These are phyloP conservation scores for Cerastis rubricosa DNA, from an alignment of 2,888 invertebrate species.

Conservation along the genomic window DNA sequence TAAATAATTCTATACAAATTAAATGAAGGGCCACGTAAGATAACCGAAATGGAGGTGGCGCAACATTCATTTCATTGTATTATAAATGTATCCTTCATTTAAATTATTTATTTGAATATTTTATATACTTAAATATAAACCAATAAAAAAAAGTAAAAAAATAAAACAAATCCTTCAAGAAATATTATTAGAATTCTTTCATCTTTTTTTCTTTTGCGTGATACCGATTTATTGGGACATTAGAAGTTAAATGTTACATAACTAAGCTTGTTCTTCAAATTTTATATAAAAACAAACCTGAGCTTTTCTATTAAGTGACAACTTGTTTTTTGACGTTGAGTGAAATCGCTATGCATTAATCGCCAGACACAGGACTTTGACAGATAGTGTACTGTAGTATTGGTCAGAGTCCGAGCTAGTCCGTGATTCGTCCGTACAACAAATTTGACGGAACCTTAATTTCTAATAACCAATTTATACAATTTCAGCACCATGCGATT, in stretches of 20 bases:
- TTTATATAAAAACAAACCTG: neutral
- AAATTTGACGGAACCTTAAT: neutral
- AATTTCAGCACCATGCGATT: slow-evolving; percentile 66
- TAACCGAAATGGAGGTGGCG: neutral
- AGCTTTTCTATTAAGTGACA: too few species aligned
- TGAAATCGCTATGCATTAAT: too few species aligned
- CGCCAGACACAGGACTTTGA: neutral
- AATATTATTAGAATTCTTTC: neutral
- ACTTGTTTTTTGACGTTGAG: too few species aligned
- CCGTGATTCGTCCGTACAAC: neutral
- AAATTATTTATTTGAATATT: neutral
- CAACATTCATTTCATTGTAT: neutral
- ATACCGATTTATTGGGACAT: neutral
- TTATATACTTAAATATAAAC: too few species aligned
- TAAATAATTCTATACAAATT: neutral
- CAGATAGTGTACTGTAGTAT: too few species aligned
- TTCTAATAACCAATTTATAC: neutral
- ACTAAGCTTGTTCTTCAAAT: neutral
- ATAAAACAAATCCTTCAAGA: neutral
- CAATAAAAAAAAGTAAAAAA: too few species aligned
- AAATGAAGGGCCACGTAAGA: slow-evolving; percentile 15
- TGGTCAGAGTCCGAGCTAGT: neutral
- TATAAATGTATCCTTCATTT: neutral
- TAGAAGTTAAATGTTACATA: slow-evolving; percentile 2
- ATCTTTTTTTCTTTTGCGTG: neutral